These are phyloP conservation scores for Tetraneura akinire DNA, from an alignment of 1,140 invertebrate genomes.

Conservation along the genomic window DNA sequence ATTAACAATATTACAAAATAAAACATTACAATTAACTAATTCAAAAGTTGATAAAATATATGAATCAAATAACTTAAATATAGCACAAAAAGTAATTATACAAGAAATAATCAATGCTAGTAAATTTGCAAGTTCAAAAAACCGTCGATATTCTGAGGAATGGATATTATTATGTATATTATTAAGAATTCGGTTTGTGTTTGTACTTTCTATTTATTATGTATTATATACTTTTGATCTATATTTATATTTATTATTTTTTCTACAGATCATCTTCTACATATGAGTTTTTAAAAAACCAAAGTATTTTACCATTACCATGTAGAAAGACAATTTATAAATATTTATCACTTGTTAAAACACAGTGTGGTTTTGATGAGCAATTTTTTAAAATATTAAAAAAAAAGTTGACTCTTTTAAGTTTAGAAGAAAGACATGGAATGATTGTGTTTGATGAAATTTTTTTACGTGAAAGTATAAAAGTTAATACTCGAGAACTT, in stretches of 20 bases:
- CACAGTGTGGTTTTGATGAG: background rate
- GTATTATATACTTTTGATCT: too few species aligned
- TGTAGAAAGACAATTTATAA: background rate
- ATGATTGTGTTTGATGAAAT: slow-evolving; percentile 2
- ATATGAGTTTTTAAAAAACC: background rate
- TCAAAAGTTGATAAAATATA: background rate
- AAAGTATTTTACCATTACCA: background rate
- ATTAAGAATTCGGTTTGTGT: background rate
- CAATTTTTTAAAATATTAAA: background rate
- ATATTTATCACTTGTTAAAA: background rate
- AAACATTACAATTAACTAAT: background rate
- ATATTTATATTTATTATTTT: too few species aligned
- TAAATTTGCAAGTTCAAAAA: background rate
- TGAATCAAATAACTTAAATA: background rate
- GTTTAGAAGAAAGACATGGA: background rate
- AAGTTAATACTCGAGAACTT: background rate
- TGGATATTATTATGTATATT: slow-evolving; percentile 12
- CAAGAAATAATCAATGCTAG: slow-evolving; percentile 12
- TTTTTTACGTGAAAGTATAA: background rate
- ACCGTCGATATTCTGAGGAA: slow-evolving; percentile 1
- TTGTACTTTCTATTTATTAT: too few species aligned
- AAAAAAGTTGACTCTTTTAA: background rate
- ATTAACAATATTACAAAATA: background rate
- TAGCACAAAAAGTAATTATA: background rate
- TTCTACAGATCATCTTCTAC: background rate